Evolutionary conservation across 1,140 invertebrate species (phyloP).

Genomic region (Antheraea pernyi): DNA sequence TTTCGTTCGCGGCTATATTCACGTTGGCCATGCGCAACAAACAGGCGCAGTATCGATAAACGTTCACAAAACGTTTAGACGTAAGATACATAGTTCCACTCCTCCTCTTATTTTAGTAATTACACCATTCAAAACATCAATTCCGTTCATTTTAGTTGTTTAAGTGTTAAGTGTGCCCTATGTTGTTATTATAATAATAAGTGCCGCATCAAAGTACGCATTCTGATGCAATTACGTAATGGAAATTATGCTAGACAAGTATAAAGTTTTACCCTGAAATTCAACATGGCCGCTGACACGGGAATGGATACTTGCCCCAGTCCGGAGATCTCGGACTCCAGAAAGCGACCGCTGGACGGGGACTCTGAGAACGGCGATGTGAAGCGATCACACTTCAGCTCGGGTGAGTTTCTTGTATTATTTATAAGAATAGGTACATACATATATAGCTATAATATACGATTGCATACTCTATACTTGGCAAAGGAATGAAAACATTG

Average conservation of each 20-base stretch:
- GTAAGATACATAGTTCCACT: conserved; percentile 73
- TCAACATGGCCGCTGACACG: conserved; percentile 89
- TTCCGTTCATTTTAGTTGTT: conserved; percentile 62
- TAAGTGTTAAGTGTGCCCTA: conserved; percentile 72
- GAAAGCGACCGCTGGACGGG: conserved; percentile 92
- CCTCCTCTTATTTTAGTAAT: conserved; percentile 71
- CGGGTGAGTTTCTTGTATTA: conserved; percentile 82
- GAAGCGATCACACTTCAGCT: conserved; percentile 93
- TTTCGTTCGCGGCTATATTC: conserved; percentile 54
- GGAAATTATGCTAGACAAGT: conserved; percentile 77
- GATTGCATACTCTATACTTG: conserved; percentile 57
- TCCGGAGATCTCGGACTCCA: conserved; percentile 89
- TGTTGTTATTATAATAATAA: conserved; percentile 64
- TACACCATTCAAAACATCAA: conserved; percentile 62
- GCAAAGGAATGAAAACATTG: conserved; percentile 69
- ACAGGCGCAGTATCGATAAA: conserved; percentile 75
- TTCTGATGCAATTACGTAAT: conserved; percentile 75
- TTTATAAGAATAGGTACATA: conserved; percentile 34
- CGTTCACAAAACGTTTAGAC: conserved; percentile 76
- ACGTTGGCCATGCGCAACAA: conserved; percentile 63
- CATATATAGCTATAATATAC: conserved; percentile 45
- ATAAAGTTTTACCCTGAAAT: conserved; percentile 78
- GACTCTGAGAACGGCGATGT: conserved; percentile 92
- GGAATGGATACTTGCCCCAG: conserved; percentile 91
- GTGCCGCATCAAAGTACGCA: conserved; percentile 67